Conservation (phyloP, 1,140 invertebrate genomes). For the Aplysia californica region DNA sequence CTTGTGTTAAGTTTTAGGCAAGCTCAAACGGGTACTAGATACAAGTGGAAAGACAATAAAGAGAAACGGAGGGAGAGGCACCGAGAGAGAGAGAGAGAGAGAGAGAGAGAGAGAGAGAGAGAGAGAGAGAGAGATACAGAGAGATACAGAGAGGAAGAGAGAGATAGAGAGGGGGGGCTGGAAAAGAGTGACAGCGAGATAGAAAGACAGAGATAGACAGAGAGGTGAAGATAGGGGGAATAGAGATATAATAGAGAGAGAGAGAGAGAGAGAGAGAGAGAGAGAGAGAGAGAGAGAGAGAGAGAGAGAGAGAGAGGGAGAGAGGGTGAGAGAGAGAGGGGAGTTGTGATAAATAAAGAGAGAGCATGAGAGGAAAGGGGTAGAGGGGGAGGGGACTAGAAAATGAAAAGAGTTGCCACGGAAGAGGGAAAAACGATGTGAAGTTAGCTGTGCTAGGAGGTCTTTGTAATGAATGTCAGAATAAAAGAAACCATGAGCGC, state of each 20-base stretch:
- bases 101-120: background rate
- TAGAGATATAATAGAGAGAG: background rate
- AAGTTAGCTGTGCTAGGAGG: too few relatives aligned
- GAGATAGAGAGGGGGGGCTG: background rate
- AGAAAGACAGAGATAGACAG: conserved; percentile 5
- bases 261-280: conserved; percentile 23
- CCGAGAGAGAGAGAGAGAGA: conserved; percentile 2
- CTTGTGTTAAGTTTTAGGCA: background rate
- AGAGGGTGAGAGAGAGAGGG: conserved; percentile 8
- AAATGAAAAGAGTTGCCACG: background rate
- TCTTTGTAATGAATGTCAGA: too few relatives aligned
- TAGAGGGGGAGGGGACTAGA: background rate
- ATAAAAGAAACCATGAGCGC: too few relatives aligned
- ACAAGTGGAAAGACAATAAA: background rate
- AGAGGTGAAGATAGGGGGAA: conserved; percentile 11
- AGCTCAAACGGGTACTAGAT: background rate
- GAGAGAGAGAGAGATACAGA: conserved; percentile 8
- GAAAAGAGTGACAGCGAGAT: conserved; percentile 11
- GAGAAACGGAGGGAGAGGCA: background rate
- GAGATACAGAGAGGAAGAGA: conserved; percentile 3
- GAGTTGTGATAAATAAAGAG: background rate
- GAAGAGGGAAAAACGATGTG: too few relatives aligned
- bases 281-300: conserved; percentile 21
- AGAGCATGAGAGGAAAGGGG: conserved; percentile 17
- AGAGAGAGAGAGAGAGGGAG: conserved; percentile 5